These are phyloP conservation scores for Tragopan temminckii DNA, from an alignment of 2,797 vertebrate genomes.

Conservation along the genomic window DNA sequence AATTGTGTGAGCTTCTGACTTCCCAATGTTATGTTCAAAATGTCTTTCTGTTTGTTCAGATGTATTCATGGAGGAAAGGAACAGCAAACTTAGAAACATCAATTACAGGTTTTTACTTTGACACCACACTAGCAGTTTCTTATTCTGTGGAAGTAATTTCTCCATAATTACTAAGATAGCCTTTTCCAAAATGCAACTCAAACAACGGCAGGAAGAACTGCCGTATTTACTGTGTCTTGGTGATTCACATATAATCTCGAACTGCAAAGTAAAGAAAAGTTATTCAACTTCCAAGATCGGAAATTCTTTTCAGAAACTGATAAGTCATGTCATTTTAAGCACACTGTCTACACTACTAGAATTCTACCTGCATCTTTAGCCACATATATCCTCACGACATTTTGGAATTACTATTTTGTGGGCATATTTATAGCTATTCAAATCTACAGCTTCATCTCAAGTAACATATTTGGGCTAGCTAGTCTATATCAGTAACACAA, in stretches of 20 bases:
- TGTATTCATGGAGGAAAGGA: background rate
- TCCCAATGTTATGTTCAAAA: background rate
- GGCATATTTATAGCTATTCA: background rate
- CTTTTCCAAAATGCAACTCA: background rate
- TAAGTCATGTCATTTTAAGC: background rate
- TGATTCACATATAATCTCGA: background rate
- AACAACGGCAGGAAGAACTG: background rate
- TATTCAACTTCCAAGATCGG: background rate
- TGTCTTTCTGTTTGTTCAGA: background rate
- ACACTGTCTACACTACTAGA: background rate
- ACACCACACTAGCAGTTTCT: background rate
- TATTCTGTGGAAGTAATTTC: background rate
- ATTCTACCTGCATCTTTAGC: background rate
- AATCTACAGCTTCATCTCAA: background rate
- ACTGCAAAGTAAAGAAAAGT: background rate
- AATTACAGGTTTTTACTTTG: background rate
- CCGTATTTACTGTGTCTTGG: background rate
- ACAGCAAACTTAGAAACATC: background rate
- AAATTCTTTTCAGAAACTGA: background rate
- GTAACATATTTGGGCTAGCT: background rate
- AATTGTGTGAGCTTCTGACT: background rate
- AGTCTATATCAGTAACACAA: background rate
- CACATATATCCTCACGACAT: background rate
- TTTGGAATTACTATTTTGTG: background rate
- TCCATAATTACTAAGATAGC: background rate